phyloP scores from a whole-genome alignment of 2,113 vertebrate genomes.

The Pterophyllum scalare region DNA sequence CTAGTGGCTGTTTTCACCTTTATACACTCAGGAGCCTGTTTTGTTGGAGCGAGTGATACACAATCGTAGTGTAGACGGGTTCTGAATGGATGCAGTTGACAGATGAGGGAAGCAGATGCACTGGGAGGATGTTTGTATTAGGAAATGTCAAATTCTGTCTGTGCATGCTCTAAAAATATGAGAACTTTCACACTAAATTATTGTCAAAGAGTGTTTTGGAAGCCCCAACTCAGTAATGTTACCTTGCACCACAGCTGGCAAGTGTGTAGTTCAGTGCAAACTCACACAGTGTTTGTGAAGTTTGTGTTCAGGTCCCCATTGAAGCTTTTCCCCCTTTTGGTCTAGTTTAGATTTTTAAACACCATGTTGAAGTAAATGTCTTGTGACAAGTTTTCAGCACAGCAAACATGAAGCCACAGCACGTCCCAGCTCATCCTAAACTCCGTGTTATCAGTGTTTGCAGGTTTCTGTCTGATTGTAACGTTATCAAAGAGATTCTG shows the following conservation, averaged over 20 bases:
- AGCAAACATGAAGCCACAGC: not conserved
- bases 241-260: not conserved
- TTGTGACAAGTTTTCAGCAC: slow-evolving; percentile 2
- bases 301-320: not conserved
- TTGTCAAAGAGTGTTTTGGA: not conserved
- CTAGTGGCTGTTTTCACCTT: not conserved
- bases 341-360: slow-evolving; percentile 9
- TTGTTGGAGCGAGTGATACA: not conserved
- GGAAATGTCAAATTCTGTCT: not conserved
- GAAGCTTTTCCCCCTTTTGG: not conserved
- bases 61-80: not conserved
- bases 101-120: not conserved
- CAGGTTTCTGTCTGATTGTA: not conserved
- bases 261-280: not conserved
- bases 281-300: not conserved
- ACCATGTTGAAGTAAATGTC: slow-evolving; percentile 24
- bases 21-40: not conserved
- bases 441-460: not conserved
- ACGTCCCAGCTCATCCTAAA: not conserved
- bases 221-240: not conserved
- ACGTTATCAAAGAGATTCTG: not conserved
- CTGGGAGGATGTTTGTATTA: not conserved
- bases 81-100: not conserved
- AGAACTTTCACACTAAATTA: slow-evolving; percentile 14
- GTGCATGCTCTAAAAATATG: not conserved